phyloP scores from a whole-genome alignment of 2,888 invertebrate genomes.

The Nymphalis polychloros region DNA sequence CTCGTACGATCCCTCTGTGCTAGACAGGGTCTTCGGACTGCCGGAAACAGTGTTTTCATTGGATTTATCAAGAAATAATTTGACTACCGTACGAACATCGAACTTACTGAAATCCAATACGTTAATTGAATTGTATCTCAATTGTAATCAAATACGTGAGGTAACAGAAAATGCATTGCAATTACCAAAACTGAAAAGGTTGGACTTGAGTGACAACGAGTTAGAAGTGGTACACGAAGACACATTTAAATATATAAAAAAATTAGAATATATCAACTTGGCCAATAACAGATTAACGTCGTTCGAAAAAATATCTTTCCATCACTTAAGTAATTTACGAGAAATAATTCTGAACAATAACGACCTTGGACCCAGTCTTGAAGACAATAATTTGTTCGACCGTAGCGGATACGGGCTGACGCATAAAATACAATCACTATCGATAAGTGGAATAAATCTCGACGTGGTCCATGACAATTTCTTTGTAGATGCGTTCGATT shows the following conservation, averaged over 20 bases:
- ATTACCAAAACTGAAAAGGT: constrained; percentile 57
- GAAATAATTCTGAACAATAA: constrained; percentile 73
- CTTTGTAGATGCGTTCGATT: constrained; percentile 68
- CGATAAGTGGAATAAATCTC: constrained; percentile 61
- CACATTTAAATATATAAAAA: constrained; percentile 61
- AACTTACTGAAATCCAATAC: constrained; percentile 53
- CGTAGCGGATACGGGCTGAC: constrained; percentile 66
- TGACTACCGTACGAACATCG: constrained; percentile 50
- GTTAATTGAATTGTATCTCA: constrained; percentile 55
- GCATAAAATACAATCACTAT: constrained; percentile 57
- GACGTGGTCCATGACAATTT: constrained; percentile 64
- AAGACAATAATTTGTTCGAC: constrained; percentile 61
- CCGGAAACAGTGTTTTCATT: constrained; percentile 56
- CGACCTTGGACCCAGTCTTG: constrained; percentile 60
- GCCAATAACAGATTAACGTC: constrained; percentile 68
- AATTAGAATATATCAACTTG: constrained; percentile 68
- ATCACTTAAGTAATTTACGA: constrained; percentile 61
- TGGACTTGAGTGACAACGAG: constrained; percentile 70
- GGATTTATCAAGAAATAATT: constrained; percentile 64
- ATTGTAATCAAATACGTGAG: constrained; percentile 56
- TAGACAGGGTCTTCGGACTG: constrained; percentile 47
- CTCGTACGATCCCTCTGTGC: constrained; percentile 47
- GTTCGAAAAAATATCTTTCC: constrained; percentile 64
- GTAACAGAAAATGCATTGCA: constrained; percentile 56
- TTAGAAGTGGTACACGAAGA: constrained; percentile 62